phyloP scores from a whole-genome alignment of 2,888 invertebrate species.

The Andrena fulva region DNA sequence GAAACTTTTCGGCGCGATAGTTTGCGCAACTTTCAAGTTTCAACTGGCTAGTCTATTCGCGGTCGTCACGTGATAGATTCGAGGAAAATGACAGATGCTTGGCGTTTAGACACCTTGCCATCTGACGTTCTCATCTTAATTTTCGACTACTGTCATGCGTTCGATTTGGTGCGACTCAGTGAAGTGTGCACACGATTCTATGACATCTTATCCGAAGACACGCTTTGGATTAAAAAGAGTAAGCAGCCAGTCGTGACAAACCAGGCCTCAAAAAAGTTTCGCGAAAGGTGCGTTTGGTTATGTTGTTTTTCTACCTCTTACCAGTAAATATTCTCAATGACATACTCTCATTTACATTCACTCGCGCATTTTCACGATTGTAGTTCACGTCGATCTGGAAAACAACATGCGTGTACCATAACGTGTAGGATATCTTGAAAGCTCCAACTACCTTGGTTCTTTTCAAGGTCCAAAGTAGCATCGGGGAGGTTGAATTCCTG shows the following conservation, averaged over 20 bases:
- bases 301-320: constrained; percentile 12
- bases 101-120: constrained; percentile 82
- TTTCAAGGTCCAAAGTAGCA: no score
- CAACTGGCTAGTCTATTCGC: constrained; percentile 18
- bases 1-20: neutral
- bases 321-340: neutral
- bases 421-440: neutral
- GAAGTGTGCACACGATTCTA: constrained; percentile 85
- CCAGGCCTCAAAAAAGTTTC: constrained; percentile 78
- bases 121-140: constrained; percentile 86
- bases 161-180: constrained; percentile 85
- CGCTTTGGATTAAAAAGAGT: constrained; percentile 81
- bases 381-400: neutral
- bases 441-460: neutral
- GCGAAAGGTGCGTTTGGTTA: constrained; percentile 78
- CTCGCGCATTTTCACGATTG: neutral
- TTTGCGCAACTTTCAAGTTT: constrained; percentile 11
- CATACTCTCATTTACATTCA: neutral
- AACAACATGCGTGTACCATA: constrained; percentile 1
- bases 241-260: constrained; percentile 81
- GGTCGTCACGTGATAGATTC: constrained; percentile 47
- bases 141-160: constrained; percentile 86
- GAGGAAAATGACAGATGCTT: constrained; percentile 76
- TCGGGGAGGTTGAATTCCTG: no score
- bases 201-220: constrained; percentile 84